Conservation (phyloP, 1,140 invertebrate genomes). For the Spodoptera litura region DNA sequence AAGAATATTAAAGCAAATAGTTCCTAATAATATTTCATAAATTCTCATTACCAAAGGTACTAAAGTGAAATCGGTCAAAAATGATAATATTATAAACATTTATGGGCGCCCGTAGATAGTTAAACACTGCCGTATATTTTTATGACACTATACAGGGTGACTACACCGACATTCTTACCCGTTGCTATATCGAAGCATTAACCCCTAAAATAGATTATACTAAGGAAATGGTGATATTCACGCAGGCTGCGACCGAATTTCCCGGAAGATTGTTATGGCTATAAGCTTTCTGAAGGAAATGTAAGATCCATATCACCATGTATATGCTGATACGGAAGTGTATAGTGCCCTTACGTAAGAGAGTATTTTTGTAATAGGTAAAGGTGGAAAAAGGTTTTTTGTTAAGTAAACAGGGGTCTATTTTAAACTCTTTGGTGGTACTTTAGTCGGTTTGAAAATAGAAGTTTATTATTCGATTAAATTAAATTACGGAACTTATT, state of each 20-base stretch:
- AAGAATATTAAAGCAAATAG: too few species aligned
- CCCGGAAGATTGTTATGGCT: conserved; percentile 40
- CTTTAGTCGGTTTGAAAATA: too few species aligned
- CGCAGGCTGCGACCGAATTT: conserved; percentile 33
- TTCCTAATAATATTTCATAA: too few species aligned
- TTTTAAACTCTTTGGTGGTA: neutral
- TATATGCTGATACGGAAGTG: conserved; percentile 19
- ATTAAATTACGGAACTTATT: too few species aligned
- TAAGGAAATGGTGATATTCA: conserved; percentile 50
- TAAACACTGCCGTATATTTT: conserved; percentile 32
- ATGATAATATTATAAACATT: conserved; percentile 3
- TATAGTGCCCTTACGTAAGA: conserved; percentile 6
- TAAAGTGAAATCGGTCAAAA: neutral
- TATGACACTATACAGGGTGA: conserved; percentile 29
- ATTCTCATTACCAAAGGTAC: neutral
- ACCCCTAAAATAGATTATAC: conserved; percentile 50
- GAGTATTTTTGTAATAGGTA: conserved; percentile 2
- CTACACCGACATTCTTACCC: conserved; percentile 24
- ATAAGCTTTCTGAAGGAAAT: conserved; percentile 47
- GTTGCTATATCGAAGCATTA: conserved; percentile 44
- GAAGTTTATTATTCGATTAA: too few species aligned
- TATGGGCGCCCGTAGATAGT: neutral
- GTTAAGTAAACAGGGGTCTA: neutral
- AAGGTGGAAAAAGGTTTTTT: neutral
- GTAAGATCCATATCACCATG: conserved; percentile 43